Evolutionary conservation across 2,797 vertebrate species (phyloP), one percentile per base, ranked within the genome.

Genomic region (Mormyrus proboscirostris): DNA sequence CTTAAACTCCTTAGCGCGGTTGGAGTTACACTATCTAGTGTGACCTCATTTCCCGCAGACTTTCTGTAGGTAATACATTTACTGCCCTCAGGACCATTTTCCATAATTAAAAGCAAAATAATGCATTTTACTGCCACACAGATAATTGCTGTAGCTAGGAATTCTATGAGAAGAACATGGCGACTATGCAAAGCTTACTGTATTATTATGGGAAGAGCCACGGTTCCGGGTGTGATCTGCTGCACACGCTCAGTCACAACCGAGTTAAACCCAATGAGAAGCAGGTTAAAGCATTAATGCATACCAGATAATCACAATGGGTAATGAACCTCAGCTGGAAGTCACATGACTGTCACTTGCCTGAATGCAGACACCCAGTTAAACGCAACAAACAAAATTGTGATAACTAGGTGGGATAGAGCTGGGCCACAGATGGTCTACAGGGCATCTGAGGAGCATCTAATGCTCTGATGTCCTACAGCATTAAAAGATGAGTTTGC

Each of bases 51-150:
- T 86, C 88, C 57, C 53, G 51, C 25, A 22, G n/a, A 53, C 57
- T 55, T 44, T 69, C 57, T 19, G 59, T 84, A 33, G 86, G 86
- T 47, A 84, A 88, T 84, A 69, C 53, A n/a, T 88, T 59, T 51
- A 1, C 38, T 53, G 10, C 86, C 53, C 59, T 47, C 73, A 38
- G 25, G 86, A 5, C 50, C 22, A 88, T 90, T 89, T 86, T 12
- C 62, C 53, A 84, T 83, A 69, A 90, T 88, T 55, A 89, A 84
- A 55, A 65, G 87, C 22, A 44, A 90, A 88, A 89, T 65, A 4
- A 89, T 55, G 90, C 86, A 84, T 89, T 51, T 57, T 49, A 88
- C 69, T 59, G 65, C 73, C 47, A 69, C 16, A 73, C 65, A 87
- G 53, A 51, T 29, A 57, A 25, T n/a, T 57, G 84, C 12, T n/a